phyloP scores from a whole-genome alignment of 2,888 invertebrate genomes.

The Anthrax anthrax region DNA sequence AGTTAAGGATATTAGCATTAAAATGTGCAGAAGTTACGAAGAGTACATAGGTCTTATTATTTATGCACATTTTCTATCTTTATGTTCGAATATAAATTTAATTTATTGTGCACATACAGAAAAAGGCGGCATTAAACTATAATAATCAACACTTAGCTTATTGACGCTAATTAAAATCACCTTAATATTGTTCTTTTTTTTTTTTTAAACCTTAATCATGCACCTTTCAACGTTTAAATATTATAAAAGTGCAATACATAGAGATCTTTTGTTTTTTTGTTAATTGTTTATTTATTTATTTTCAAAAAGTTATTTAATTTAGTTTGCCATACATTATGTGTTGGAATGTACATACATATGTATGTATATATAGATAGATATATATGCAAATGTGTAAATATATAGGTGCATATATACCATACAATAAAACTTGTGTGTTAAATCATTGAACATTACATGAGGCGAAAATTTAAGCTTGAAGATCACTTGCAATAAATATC shows the following conservation, averaged over 20 bases:
- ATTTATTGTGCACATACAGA: background rate
- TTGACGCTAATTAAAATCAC: conserved; percentile 13
- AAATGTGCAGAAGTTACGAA: background rate
- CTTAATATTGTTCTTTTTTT: conserved; percentile 2
- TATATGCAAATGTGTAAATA: background rate
- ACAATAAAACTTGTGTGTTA: background rate
- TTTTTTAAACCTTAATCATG: background rate
- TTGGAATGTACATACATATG: background rate
- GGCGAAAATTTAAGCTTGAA: background rate
- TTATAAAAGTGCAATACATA: too few relatives aligned
- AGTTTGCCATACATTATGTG: background rate
- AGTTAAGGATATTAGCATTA: background rate
- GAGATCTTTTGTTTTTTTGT: too few relatives aligned
- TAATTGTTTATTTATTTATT: too few relatives aligned
- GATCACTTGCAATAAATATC: conserved; percentile 10
- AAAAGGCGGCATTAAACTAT: background rate
- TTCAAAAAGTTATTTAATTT: too few relatives aligned
- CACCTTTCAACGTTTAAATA: too few relatives aligned
- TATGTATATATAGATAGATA: background rate
- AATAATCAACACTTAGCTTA: conserved; percentile 13
- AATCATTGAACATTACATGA: background rate
- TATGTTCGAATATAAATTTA: too few relatives aligned
- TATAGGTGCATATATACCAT: too few relatives aligned
- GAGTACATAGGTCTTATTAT: background rate
- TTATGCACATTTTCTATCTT: background rate